Base-by-base conservation (phyloP, 2,888 invertebrate genomes). In the Diploptera punctata region DNA sequence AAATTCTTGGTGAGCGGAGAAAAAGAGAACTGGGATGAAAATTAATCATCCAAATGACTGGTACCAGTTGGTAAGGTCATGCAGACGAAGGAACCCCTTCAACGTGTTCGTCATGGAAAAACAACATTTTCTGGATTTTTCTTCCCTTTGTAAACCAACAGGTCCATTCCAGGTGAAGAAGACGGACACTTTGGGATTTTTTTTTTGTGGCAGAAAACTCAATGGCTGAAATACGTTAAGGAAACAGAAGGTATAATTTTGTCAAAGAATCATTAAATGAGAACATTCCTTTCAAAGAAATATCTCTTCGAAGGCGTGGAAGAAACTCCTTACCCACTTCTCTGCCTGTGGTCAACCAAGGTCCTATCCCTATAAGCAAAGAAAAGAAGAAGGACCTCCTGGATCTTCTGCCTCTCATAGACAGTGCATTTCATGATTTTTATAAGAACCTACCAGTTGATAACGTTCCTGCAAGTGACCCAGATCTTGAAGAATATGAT, bases 1-100 rank as follows among this genome's bases (percentile, higher is more conserved):
- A 54, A 4, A 24, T 24, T 54, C 54, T 18, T 54, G 54, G n/a
- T 54, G n/a, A 54, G 54, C n/a, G 54, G 4, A 54, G 21, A 54
- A 5, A 21, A 21, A 21, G 26, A 21, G 24, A 21, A 54, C 47
- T n/a, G 47, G 47, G 47, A 47, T 47, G n/a, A 47, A 47, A n/a
- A 47, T 47, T 47, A 47, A 33, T 7, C 33, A 33, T 10, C 33
- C 33, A 33, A 33, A 10, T 10, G 33, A 33, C 33, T 33, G 33
- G n/a, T 47, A 47, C n/a, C 47, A 47, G 47, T 9, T 47, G 4
- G 47, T 47, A n/a, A 47, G 18, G 47, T n/a, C 4, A 47, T 47
- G 10, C 18, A 47, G 47, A n/a, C 47, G 16, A 10, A 47, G 4
- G 18, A 47, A 13, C 18, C 47, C 47, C 47, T 13, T 38, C 38